phyloP scores from a whole-genome alignment of 1,140 invertebrate genomes.

The Drosophila virilis region DNA sequence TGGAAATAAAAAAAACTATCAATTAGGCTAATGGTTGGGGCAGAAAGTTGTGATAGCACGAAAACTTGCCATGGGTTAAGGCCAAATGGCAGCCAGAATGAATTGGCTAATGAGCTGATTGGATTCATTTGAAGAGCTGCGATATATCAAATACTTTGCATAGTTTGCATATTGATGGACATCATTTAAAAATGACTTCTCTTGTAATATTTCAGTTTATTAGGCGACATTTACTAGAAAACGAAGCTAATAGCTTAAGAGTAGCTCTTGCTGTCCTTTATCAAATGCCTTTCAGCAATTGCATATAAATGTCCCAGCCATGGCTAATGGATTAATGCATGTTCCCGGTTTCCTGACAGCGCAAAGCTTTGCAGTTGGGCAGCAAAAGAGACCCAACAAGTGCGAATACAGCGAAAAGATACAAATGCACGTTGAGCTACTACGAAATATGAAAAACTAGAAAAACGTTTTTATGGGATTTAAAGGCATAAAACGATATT shows the following conservation, averaged over 20 bases:
- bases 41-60: not conserved
- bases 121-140: not conserved
- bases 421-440: not conserved
- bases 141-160: not conserved
- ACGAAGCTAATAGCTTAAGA: too few species aligned
- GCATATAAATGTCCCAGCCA: not conserved
- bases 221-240: too few species aligned
- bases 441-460: not conserved
- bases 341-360: not conserved
- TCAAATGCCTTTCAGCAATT: not conserved
- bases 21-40: conserved; percentile 63
- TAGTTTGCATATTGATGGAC: not conserved
- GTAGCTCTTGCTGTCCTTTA: too few species aligned
- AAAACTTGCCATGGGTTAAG: not conserved
- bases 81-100: conserved; percentile 8
- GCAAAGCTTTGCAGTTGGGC: not conserved
- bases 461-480: not conserved
- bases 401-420: not conserved
- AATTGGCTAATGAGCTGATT: conserved; percentile 23
- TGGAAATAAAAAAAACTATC: conserved; percentile 49
- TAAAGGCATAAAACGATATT: too few species aligned
- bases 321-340: not conserved
- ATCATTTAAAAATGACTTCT: too few species aligned
- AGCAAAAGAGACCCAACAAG: not conserved
- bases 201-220: too few species aligned